Evolutionary conservation across 2,888 invertebrate genomes (phyloP).

Genomic region (Germaria angustata): DNA sequence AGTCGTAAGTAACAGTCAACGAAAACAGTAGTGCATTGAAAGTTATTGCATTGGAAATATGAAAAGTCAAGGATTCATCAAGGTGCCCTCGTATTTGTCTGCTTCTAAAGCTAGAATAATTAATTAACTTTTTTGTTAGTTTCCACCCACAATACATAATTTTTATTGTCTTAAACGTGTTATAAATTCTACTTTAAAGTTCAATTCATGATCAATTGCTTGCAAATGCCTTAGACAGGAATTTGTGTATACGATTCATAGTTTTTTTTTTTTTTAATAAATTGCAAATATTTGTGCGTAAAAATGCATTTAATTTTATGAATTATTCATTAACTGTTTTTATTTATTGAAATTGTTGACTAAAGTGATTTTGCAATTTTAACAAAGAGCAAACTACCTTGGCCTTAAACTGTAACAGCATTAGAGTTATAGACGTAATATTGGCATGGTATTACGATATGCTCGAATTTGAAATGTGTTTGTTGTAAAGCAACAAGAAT

Average conservation of each 20-base stretch:
- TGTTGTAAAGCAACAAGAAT: neutral
- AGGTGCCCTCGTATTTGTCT: too few relatives aligned
- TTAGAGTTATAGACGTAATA: slow-evolving; percentile 30
- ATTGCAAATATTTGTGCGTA: slow-evolving; percentile 16
- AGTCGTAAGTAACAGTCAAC: too few relatives aligned
- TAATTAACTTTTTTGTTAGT: too few relatives aligned
- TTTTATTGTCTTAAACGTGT: neutral
- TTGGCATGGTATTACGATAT: neutral
- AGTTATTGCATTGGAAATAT: too few relatives aligned
- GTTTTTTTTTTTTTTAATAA: neutral
- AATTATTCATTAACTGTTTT: slow-evolving; percentile 54
- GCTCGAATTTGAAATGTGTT: neutral
- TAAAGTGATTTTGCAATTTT: slow-evolving; percentile 44
- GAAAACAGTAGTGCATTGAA: too few relatives aligned
- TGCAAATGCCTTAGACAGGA: neutral
- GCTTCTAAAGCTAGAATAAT: neutral
- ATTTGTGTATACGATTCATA: neutral
- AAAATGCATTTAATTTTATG: slow-evolving; percentile 24
- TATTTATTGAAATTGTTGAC: slow-evolving; percentile 40
- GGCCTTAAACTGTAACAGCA: slow-evolving; percentile 68
- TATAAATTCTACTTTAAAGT: neutral
- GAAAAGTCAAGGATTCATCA: too few relatives aligned
- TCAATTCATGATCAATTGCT: neutral
- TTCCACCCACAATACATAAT: too few relatives aligned
- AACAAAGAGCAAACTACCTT: slow-evolving; percentile 67